Evolutionary conservation across 1,140 invertebrate genomes (phyloP), one percentile per base, ranked within the genome.

Genomic region (Zeugodacus cucurbitae): DNA sequence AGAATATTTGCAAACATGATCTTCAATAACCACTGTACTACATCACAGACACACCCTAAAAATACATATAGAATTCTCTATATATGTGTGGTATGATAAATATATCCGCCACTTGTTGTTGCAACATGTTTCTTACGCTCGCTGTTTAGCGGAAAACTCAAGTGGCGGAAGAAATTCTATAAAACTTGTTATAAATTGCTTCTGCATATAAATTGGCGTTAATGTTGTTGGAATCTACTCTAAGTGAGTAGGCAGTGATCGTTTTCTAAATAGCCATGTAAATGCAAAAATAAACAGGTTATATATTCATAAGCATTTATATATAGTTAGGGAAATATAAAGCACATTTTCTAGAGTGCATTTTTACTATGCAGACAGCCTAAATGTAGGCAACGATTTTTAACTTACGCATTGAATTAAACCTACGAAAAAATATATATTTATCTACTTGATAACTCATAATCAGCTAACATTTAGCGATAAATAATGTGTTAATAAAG

Each of bases 151-250:
- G 90, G 90, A 37, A 70, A 89, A 93, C 90, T 93, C 92, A 93
- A 93, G 91, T 93, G 91, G 90, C 91, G 90, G 91, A 92, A 91
- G 34, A 92, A 93, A 93, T 93, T 92, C 89, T 91, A 89, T 93
- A 93, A 93, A 93, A 93, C 91, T 91, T 91, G 89, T 90, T 92
- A 89, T 89, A 93, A 91, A 92, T 92, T 93, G 91, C 90, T 92
- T 93, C 91, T 93, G 92, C 92, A 93, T 93, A 93, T 93, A 93
- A 93, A 93, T 93, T 92, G 91, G 90, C 87, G 92, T 92, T 93
- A 93, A 93, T 93, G 90, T 91, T 88, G 85, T 74, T 86, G 54
- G 82, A 44, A 48, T 87, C 87, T 59, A 22, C 48, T 86, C 14
- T 41, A 64, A 64, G 59, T 17, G 20, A 22, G 59, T 34, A 67